Evolutionary conservation across 37 sponge, comb jelly and placozoan species (phyloP).

Genomic region (Haliclona indistincta): DNA sequence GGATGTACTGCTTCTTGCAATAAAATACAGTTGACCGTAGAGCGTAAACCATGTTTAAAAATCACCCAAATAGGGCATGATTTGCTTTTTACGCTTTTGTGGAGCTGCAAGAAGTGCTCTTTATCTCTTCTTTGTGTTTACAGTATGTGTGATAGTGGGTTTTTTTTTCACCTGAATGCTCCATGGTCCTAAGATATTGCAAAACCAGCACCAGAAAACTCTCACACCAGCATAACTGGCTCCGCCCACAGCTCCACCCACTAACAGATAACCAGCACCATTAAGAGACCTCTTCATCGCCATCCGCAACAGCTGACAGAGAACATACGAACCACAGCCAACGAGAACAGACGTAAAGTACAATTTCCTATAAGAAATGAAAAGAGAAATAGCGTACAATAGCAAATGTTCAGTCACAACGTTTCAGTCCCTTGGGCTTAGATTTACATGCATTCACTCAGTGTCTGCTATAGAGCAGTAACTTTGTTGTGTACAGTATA

Average conservation of each 20-base stretch:
- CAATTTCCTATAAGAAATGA: conserved; percentile 19
- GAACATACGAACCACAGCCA: conserved; percentile 32
- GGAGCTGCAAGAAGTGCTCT: too few species aligned
- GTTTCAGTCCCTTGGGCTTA: too few species aligned
- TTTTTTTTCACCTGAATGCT: conserved; percentile 40
- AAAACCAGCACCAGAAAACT: conserved; percentile 37
- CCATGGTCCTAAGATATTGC: conserved; percentile 49
- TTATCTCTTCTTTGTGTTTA: too few species aligned
- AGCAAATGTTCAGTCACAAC: too few species aligned
- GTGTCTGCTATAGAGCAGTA: background rate
- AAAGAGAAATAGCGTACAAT: background rate
- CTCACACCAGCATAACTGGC: conserved; percentile 11
- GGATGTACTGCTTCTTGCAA: too few species aligned
- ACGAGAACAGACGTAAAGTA: conserved; percentile 25
- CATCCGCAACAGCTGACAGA: conserved; percentile 16
- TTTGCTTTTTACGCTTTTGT: too few species aligned
- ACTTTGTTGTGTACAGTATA: too few species aligned
- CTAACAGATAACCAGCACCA: conserved; percentile 8
- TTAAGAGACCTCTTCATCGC: background rate
- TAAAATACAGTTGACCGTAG: background rate
- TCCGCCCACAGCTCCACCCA: conserved; percentile 37
- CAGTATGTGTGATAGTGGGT: background rate
- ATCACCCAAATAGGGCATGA: too few species aligned
- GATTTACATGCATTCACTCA: background rate
- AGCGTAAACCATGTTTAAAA: too few species aligned